Evolutionary conservation across 2,888 invertebrate genomes (phyloP).

Genomic region (Cephonodes hylas): DNA sequence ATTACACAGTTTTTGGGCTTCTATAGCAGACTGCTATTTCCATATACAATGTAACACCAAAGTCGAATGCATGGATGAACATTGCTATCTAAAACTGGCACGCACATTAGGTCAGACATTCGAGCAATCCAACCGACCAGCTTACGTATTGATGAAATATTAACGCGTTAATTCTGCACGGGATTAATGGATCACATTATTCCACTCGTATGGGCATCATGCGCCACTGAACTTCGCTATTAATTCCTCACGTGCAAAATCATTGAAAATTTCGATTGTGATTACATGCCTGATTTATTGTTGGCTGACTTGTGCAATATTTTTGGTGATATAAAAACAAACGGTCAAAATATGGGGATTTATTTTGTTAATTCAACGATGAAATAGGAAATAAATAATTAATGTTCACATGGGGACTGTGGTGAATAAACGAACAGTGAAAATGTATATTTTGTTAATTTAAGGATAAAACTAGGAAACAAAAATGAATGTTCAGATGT

Average conservation of each 20-base stretch:
- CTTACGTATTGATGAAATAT: constrained; percentile 7
- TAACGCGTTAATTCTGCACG: background rate
- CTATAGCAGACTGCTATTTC: too few relatives aligned
- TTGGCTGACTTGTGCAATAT: too few relatives aligned
- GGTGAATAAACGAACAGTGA: too few relatives aligned
- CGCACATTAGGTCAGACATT: background rate
- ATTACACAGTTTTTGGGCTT: too few relatives aligned
- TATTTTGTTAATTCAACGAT: too few relatives aligned
- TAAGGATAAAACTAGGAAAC: too few relatives aligned
- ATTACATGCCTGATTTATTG: background rate
- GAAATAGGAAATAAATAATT: too few relatives aligned
- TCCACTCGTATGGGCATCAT: background rate
- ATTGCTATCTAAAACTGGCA: background rate
- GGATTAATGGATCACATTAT: constrained; percentile 5
- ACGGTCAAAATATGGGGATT: too few relatives aligned
- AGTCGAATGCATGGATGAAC: background rate
- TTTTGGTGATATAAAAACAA: too few relatives aligned
- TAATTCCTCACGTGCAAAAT: background rate
- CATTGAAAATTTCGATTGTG: background rate
- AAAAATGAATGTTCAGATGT: too few relatives aligned
- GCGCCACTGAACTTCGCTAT: constrained; percentile 1
- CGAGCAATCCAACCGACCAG: background rate
- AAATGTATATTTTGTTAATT: too few relatives aligned
- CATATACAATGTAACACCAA: background rate
- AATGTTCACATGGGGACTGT: too few relatives aligned